A percentile compares a stretch with the other conserved stretches of the same genome.
phyloP scores from a whole-genome alignment of 2,113 vertebrate species.

The Alosa alosa region DNA sequence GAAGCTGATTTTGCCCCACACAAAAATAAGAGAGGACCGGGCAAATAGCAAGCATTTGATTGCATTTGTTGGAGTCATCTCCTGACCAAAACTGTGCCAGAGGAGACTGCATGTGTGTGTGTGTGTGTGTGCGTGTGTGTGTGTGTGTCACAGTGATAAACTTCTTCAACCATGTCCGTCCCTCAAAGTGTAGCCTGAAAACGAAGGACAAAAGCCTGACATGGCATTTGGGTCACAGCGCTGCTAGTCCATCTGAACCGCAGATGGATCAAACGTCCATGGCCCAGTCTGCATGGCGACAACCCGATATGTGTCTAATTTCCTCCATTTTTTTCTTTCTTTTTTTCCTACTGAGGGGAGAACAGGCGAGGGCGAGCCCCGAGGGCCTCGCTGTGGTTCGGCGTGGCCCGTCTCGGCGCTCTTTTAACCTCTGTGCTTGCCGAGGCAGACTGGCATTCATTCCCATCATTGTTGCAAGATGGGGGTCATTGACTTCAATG shows the following conservation, averaged over 20 bases:
- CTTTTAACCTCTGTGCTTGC: slow-evolving; percentile 2
- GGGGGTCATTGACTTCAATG: slow-evolving; percentile 67
- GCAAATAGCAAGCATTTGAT: background rate
- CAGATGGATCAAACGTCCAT: background rate
- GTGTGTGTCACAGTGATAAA: background rate
- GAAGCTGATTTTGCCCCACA: background rate
- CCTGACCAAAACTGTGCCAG: background rate
- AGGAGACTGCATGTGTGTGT: background rate
- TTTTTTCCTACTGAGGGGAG: background rate
- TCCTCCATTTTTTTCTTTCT: background rate
- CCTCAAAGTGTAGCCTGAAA: slow-evolving; percentile 23
- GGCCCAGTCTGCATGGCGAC: background rate
- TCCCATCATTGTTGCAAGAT: slow-evolving; percentile 64
- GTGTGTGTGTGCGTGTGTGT: background rate
- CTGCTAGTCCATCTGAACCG: background rate
- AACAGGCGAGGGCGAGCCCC: background rate
- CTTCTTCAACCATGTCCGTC: slow-evolving; percentile 4
- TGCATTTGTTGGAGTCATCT: background rate
- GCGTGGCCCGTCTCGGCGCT: background rate
- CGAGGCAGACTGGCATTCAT: slow-evolving; percentile 47
- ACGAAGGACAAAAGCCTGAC: slow-evolving; percentile 7
- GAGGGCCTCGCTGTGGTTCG: background rate
- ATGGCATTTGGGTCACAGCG: background rate
- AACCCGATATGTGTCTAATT: slow-evolving; percentile 3
- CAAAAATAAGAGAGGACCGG: background rate